Percentiles rank a stretch among this genome's conserved stretches.
phyloP scores from a whole-genome alignment of 2,888 invertebrate species.

The Synergus gifuensis region DNA sequence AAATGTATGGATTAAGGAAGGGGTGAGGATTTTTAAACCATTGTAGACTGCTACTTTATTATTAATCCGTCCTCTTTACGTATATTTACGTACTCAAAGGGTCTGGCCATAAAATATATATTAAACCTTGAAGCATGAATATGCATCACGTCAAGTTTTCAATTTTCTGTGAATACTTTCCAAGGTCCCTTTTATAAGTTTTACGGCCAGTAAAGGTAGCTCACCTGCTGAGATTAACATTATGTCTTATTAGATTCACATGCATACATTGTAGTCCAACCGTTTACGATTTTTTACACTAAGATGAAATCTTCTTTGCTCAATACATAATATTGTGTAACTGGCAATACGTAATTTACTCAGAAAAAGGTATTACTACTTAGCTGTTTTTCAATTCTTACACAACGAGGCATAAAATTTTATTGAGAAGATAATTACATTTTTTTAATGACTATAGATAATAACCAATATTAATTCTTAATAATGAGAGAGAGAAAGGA shows the following conservation, averaged over 20 bases:
- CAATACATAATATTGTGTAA: neutral
- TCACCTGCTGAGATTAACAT: constrained; percentile 61
- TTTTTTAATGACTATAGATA: no score
- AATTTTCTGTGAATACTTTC: constrained; percentile 75
- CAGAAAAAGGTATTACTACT: neutral
- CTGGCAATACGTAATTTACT: neutral
- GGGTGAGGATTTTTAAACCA: constrained; percentile 45
- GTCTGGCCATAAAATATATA: constrained; percentile 72
- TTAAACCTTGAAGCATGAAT: constrained; percentile 72
- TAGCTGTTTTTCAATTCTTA: no score
- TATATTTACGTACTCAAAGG: constrained; percentile 58
- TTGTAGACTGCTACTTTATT: constrained; percentile 55
- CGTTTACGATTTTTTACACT: neutral
- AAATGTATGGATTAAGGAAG: neutral
- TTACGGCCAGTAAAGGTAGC: constrained; percentile 73
- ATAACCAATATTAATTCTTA: neutral
- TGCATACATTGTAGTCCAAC: constrained; percentile 52
- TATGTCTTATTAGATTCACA: constrained; percentile 68
- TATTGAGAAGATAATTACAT: no score
- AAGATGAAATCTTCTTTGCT: neutral
- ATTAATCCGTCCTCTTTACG: constrained; percentile 60
- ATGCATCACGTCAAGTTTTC: constrained; percentile 75
- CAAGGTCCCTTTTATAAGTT: constrained; percentile 70
- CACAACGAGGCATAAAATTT: no score
- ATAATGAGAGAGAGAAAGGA: constrained; percentile 12